Conservation (phyloP, 2,888 invertebrate species). For the Polylopha cassiicola region DNA sequence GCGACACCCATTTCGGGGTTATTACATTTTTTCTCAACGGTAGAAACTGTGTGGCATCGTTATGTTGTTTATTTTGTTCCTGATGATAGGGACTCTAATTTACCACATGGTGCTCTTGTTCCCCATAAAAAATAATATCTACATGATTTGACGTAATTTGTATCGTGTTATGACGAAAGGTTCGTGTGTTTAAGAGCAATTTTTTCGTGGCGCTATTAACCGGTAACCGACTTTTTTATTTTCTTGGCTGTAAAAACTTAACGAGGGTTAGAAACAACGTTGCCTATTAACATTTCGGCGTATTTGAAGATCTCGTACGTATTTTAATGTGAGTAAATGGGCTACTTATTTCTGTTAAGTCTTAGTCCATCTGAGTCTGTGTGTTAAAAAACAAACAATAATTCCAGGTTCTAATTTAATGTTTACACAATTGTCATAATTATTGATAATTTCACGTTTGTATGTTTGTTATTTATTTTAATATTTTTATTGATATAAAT, state of each 20-base stretch:
- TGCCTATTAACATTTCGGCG: slow-evolving; percentile 20
- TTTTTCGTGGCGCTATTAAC: slow-evolving; percentile 64
- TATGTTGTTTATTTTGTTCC: slow-evolving; percentile 64
- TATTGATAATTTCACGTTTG: no score
- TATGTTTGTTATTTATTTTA: no score
- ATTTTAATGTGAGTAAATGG: no score
- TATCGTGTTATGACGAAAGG: slow-evolving; percentile 64
- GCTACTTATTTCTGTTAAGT: no score
- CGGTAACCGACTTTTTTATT: slow-evolving; percentile 54
- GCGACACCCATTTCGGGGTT: slow-evolving; percentile 51
- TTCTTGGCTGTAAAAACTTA: slow-evolving; percentile 51
- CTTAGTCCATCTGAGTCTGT: no score
- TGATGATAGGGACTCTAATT: slow-evolving; percentile 65
- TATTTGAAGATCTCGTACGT: slow-evolving; percentile 9
- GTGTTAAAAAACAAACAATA: slow-evolving; percentile 6
- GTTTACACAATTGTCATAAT: no score
- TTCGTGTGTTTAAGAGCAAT: slow-evolving; percentile 66
- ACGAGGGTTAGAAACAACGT: slow-evolving; percentile 47
- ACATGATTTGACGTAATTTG: slow-evolving; percentile 73
- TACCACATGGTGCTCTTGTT: slow-evolving; percentile 66
- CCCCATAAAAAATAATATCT: slow-evolving; percentile 65
- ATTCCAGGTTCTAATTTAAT: no score
- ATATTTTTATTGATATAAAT: no score
- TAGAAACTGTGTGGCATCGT: slow-evolving; percentile 52
- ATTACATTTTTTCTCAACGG: slow-evolving; percentile 50